Conservation (phyloP, 2,113 vertebrate species). For the Desmodus rotundus region DNA sequence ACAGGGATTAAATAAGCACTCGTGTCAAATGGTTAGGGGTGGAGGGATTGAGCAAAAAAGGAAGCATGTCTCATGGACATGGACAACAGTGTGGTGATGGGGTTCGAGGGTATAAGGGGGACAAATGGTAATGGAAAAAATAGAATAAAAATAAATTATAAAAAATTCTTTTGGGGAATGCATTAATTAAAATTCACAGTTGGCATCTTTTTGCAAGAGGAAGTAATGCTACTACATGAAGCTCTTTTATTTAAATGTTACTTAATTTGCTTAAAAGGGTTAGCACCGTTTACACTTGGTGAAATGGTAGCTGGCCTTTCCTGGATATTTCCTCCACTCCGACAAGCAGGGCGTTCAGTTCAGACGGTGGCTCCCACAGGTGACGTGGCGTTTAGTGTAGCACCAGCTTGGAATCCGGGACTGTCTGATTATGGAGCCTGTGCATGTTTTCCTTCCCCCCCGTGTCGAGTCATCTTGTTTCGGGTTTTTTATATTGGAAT, state of each 20-base stretch:
- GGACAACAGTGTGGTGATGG: too few relatives aligned
- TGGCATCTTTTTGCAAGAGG: background rate
- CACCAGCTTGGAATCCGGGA: background rate
- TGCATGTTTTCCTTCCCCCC: background rate
- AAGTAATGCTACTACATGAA: background rate
- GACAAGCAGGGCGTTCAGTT: accelerated
- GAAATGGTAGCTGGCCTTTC: background rate
- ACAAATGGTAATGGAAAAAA: too few relatives aligned
- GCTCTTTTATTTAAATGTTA: background rate
- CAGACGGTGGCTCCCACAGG: too few relatives aligned
- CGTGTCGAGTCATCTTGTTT: background rate
- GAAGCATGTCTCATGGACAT: too few relatives aligned
- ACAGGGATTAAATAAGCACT: background rate
- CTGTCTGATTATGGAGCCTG: background rate
- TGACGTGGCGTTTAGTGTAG: background rate
- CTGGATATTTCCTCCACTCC: background rate
- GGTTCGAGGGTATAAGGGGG: too few relatives aligned
- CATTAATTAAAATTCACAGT: background rate
- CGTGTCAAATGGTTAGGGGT: background rate
- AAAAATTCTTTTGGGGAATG: background rate
- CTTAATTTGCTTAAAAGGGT: background rate
- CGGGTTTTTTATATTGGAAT: background rate
- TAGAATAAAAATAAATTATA: too few relatives aligned
- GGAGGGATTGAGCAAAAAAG: too few relatives aligned
- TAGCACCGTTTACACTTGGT: background rate